Conservation (phyloP, 2,888 invertebrate species). For the Eupithecia subfuscata region DNA sequence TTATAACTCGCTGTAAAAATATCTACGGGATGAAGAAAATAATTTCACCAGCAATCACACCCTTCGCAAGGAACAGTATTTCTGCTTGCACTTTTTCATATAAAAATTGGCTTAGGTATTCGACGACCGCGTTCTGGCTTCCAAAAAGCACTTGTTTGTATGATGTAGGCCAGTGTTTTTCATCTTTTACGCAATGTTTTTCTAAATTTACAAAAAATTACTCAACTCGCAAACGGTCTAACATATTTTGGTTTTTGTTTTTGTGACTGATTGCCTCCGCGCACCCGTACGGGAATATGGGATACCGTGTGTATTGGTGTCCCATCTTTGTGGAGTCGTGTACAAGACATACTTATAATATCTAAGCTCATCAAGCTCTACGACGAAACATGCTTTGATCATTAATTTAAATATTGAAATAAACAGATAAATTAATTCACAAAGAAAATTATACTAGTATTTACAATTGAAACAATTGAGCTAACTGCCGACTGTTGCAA, state of each 20-base stretch:
- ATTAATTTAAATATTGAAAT: too few relatives aligned
- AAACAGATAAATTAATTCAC: too few relatives aligned
- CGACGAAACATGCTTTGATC: not conserved
- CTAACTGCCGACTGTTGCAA: too few relatives aligned
- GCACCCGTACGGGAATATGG: too few relatives aligned
- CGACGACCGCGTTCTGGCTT: not conserved
- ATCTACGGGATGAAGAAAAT: not conserved
- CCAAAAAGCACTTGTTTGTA: not conserved
- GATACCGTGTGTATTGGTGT: too few relatives aligned
- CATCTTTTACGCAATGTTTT: too few relatives aligned
- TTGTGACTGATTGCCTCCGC: too few relatives aligned
- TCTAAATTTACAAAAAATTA: too few relatives aligned
- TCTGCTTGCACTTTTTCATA: not conserved
- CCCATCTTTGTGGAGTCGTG: too few relatives aligned
- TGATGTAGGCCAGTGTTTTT: not conserved
- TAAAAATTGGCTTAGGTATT: not conserved
- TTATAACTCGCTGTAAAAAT: not conserved
- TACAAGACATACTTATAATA: too few relatives aligned
- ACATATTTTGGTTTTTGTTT: not conserved
- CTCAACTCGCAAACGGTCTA: not conserved
- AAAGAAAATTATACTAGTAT: too few relatives aligned
- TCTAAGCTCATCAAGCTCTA: not conserved
- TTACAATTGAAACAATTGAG: too few relatives aligned
- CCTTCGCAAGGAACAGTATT: not conserved
- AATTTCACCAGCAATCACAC: not conserved